Conservation (phyloP, 2,797 vertebrate genomes). For the Bradypodion pumilum region DNA sequence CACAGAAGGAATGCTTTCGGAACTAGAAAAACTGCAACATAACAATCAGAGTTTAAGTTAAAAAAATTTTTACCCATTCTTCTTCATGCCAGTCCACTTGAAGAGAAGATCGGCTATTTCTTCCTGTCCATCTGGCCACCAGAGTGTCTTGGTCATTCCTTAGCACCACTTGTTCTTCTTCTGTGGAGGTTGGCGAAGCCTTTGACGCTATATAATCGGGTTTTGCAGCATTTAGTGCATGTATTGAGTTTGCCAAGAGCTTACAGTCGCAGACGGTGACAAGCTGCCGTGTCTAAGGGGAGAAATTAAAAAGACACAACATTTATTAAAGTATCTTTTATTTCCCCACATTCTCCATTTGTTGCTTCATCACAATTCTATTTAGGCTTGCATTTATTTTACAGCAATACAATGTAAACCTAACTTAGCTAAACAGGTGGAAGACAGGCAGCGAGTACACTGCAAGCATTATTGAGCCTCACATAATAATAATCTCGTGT, state of each 20-base stretch:
- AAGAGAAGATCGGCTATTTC: conserved; percentile 90
- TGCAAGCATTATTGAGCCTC: no score
- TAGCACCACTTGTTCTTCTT: conserved; percentile 93
- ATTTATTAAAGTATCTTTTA: not conserved
- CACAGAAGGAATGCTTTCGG: not conserved
- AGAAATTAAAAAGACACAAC: not conserved
- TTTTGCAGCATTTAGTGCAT: conserved; percentile 91
- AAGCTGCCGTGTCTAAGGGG: conserved; percentile 89
- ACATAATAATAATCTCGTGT: no score
- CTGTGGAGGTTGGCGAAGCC: conserved; percentile 89
- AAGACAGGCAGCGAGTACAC: not conserved
- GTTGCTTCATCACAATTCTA: not conserved
- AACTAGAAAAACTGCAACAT: not conserved
- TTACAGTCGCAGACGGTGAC: conserved; percentile 97
- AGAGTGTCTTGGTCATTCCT: conserved; percentile 97
- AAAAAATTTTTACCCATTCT: conserved; percentile 87
- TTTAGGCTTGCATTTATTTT: not conserved
- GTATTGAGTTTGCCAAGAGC: conserved; percentile 91
- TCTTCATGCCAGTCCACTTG: conserved; percentile 94
- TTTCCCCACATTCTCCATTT: not conserved
- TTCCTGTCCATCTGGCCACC: conserved; percentile 91
- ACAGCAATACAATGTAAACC: conserved; percentile 7
- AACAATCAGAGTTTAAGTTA: not conserved
- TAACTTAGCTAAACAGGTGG: not conserved
- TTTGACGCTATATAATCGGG: conserved; percentile 97